These are phyloP conservation scores for Eonycteris spelaea DNA, from an alignment of 2,113 vertebrate species.

Conservation along the genomic window DNA sequence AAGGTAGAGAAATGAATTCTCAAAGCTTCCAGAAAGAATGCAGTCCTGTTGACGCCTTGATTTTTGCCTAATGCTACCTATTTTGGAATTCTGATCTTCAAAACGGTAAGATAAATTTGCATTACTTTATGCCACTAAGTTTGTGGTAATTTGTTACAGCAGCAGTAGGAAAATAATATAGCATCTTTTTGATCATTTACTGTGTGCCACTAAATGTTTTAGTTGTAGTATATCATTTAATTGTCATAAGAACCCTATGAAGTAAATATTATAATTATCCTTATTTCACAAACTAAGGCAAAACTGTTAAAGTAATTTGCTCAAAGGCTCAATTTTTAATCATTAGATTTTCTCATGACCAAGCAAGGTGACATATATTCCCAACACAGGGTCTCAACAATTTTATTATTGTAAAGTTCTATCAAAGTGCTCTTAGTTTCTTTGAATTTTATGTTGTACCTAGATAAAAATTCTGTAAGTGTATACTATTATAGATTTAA, in stretches of 20 bases:
- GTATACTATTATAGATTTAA: neutral
- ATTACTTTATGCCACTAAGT: neutral
- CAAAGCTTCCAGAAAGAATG: neutral
- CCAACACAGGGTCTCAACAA: neutral
- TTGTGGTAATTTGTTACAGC: neutral
- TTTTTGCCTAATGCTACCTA: neutral
- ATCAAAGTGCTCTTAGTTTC: neutral
- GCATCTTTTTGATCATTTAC: neutral
- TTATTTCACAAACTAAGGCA: neutral
- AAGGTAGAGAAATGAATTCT: neutral
- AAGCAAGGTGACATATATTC: neutral
- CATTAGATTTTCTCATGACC: neutral
- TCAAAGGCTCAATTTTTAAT: neutral
- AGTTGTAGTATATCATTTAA: neutral
- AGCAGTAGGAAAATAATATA: neutral
- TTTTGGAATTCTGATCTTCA: neutral
- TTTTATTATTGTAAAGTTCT: neutral
- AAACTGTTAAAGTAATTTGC: neutral
- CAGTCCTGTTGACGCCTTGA: neutral
- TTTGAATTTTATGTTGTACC: neutral
- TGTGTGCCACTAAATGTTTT: neutral
- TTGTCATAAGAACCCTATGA: neutral
- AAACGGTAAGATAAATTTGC: neutral
- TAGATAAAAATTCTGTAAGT: neutral
- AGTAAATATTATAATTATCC: neutral